Conservation (phyloP, 1,140 invertebrate species). For the Lethocerus indicus region DNA sequence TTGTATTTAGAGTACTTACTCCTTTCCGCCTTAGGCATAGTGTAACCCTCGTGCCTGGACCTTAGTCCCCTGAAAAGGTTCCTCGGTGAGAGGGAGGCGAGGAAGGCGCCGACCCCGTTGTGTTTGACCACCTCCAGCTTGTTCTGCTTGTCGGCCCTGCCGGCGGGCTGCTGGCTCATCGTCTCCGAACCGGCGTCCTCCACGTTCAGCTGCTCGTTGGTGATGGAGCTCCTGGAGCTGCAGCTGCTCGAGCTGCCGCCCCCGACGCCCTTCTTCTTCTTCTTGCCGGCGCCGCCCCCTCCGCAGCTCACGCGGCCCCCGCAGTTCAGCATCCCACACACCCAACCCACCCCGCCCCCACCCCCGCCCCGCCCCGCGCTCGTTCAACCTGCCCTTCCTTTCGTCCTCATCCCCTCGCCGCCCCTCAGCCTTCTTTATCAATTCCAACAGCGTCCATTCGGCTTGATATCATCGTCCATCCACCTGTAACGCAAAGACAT, state of each 20-base stretch:
- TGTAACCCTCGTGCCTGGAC: slow-evolving; percentile 24
- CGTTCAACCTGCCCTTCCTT: too few relatives aligned
- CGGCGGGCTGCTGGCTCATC: slow-evolving; percentile 16
- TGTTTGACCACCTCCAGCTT: slow-evolving; percentile 18
- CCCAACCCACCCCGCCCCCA: too few relatives aligned
- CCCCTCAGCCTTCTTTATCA: too few relatives aligned
- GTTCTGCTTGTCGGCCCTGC: slow-evolving; percentile 11
- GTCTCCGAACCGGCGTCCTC: too few relatives aligned
- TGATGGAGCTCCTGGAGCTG: slow-evolving; percentile 25
- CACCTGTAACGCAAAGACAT: too few relatives aligned
- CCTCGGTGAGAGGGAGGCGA: slow-evolving; percentile 24
- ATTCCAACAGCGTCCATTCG: too few relatives aligned
- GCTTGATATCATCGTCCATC: too few relatives aligned
- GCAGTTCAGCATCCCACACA: slow-evolving; percentile 16
- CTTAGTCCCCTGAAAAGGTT: slow-evolving; percentile 18
- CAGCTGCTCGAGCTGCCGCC: slow-evolving; percentile 37
- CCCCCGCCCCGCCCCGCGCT: too few relatives aligned
- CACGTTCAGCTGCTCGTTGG: too few relatives aligned
- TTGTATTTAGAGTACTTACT: slow-evolving; percentile 35
- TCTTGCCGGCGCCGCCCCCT: slow-evolving; percentile 27
- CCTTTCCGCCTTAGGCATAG: slow-evolving; percentile 48
- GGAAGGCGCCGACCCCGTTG: slow-evolving; percentile 22
- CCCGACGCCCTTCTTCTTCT: slow-evolving; percentile 25
- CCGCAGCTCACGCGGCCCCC: slow-evolving; percentile 26
- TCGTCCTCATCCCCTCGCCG: too few relatives aligned